A percentile compares a stretch with the other conserved stretches of the same genome.
phyloP scores from a whole-genome alignment of 2,113 vertebrate species.

The Notothenia coriiceps region DNA sequence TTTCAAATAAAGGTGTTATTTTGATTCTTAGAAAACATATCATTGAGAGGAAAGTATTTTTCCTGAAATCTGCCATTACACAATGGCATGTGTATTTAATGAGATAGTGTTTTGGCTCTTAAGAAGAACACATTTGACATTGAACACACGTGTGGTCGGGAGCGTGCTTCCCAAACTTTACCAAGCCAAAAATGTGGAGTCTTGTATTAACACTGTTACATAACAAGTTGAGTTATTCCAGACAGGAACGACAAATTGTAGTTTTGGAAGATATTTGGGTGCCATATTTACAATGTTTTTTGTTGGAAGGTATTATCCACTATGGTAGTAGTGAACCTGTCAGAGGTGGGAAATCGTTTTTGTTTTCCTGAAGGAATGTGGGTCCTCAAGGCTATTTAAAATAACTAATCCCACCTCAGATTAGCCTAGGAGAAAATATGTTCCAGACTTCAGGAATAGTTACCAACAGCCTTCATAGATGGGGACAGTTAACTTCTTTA shows the following conservation, averaged over 20 bases:
- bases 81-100: slow-evolving; percentile 1
- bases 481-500: slow-evolving; percentile 39
- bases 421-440: slow-evolving; percentile 27
- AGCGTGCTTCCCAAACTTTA: slow-evolving; percentile 44
- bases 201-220: slow-evolving; percentile 27
- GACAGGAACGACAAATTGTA: slow-evolving; percentile 30
- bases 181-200: slow-evolving; percentile 25
- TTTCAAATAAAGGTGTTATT: too few species aligned
- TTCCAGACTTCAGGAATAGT: neutral
- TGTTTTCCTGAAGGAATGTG: slow-evolving; percentile 30
- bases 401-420: slow-evolving; percentile 17
- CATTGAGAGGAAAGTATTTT: slow-evolving; percentile 1
- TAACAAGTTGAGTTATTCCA: slow-evolving; percentile 45
- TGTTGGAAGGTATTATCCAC: slow-evolving; percentile 51
- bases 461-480: slow-evolving; percentile 5
- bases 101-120: neutral
- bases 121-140: neutral
- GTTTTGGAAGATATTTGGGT: slow-evolving; percentile 49
- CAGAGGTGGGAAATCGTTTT: slow-evolving; percentile 28
- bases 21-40: too few species aligned
- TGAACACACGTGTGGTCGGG: neutral
- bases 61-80: neutral
- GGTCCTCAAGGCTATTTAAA: slow-evolving; percentile 25
- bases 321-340: slow-evolving; percentile 49
- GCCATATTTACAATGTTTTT: slow-evolving; percentile 60